Evolutionary conservation across 2,888 invertebrate genomes (phyloP).

Genomic region (Rhamphomyia laevipes): DNA sequence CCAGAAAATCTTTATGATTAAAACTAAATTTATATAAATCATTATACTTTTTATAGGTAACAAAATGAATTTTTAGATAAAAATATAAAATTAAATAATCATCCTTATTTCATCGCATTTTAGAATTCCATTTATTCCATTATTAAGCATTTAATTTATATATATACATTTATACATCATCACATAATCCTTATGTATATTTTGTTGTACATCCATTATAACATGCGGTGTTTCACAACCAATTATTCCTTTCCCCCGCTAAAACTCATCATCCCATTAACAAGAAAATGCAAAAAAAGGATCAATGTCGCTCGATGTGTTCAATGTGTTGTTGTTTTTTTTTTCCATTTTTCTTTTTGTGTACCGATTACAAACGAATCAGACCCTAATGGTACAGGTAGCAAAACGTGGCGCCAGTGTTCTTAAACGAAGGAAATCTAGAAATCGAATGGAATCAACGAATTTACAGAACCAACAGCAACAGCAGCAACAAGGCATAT

Average conservation of each 20-base stretch:
- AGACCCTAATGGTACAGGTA: slow-evolving; percentile 60
- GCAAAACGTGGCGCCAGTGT: slow-evolving; percentile 64
- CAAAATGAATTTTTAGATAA: no score
- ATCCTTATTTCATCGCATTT: no score
- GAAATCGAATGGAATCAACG: slow-evolving; percentile 49
- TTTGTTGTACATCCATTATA: neutral
- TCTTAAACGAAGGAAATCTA: slow-evolving; percentile 55
- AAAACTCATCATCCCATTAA: no score
- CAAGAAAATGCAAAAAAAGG: neutral
- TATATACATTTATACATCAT: no score
- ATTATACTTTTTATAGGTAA: no score
- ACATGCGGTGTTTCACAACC: neutral
- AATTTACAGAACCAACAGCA: slow-evolving; percentile 19
- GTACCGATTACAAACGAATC: slow-evolving; percentile 22
- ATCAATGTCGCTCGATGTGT: slow-evolving; percentile 23
- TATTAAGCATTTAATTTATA: no score
- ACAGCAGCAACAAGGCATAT: slow-evolving; percentile 17
- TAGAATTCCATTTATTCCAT: no score
- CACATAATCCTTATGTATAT: neutral
- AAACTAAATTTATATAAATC: no score
- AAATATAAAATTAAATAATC: no score
- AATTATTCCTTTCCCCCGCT: neutral
- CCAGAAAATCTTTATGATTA: no score
- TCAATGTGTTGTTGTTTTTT: slow-evolving; percentile 23
- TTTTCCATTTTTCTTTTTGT: slow-evolving; percentile 14